Conservation (phyloP, 1,140 invertebrate species). For the Antheraea pernyi region DNA sequence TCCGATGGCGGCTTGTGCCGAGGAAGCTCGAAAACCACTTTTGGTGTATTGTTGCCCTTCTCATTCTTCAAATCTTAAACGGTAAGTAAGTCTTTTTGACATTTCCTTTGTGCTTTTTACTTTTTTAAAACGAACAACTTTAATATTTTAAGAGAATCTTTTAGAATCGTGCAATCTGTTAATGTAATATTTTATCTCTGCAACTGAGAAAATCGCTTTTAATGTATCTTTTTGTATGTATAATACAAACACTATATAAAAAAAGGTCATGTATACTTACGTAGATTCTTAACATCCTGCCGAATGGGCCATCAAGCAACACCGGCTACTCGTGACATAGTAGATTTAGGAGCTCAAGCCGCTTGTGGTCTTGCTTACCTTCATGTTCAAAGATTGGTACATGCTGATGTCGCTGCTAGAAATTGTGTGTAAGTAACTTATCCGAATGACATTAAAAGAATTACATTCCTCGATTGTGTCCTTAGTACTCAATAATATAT, state of each 20-base stretch:
- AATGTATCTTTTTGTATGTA: neutral
- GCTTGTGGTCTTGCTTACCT: slow-evolving; percentile 93
- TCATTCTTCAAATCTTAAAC: slow-evolving; percentile 92
- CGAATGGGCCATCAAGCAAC: slow-evolving; percentile 79
- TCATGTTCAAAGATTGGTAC: slow-evolving; percentile 92
- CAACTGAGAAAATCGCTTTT: too few relatives aligned
- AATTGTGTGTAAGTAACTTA: slow-evolving; percentile 83
- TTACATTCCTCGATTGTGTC: too few relatives aligned
- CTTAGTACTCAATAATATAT: too few relatives aligned
- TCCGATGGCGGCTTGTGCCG: slow-evolving; percentile 89
- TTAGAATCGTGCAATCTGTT: too few relatives aligned
- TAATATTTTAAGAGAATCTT: too few relatives aligned
- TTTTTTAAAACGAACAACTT: neutral
- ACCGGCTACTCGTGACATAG: slow-evolving; percentile 90
- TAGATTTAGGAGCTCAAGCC: slow-evolving; percentile 93
- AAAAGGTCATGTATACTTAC: neutral
- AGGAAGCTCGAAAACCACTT: slow-evolving; percentile 86
- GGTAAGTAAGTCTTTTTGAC: slow-evolving; percentile 74
- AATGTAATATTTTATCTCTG: too few relatives aligned
- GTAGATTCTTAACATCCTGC: slow-evolving; percentile 84
- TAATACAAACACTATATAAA: too few relatives aligned
- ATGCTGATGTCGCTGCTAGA: slow-evolving; percentile 94
- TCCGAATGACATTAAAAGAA: too few relatives aligned
- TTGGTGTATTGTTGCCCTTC: slow-evolving; percentile 89
- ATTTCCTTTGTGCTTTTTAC: neutral